phyloP scores from a whole-genome alignment of 2,113 vertebrate genomes.

The Myiozetetes cayanensis region DNA sequence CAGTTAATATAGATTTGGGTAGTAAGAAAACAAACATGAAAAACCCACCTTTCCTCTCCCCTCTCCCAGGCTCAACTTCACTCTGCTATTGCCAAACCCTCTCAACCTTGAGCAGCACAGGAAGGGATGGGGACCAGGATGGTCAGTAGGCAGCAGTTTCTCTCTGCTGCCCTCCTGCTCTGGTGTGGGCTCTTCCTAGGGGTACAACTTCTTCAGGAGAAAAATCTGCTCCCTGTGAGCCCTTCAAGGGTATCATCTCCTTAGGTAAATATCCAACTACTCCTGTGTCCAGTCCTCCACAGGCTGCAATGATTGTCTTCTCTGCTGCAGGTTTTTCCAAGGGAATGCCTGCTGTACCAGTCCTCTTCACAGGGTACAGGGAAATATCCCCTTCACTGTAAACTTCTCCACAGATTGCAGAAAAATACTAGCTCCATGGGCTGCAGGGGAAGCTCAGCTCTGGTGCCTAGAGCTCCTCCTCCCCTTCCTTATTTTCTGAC shows the following conservation, averaged over 20 bases:
- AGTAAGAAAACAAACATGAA: neutral
- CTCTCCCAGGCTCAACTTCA: neutral
- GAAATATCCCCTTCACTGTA: neutral
- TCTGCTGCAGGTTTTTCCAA: neutral
- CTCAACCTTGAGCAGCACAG: accelerated
- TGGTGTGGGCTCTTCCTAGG: accelerated
- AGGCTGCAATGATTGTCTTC: neutral
- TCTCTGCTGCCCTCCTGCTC: neutral
- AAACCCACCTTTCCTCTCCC: neutral
- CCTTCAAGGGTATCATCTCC: accelerated
- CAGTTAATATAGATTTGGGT: neutral
- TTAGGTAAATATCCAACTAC: neutral
- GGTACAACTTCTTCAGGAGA: neutral
- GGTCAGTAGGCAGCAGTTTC: neutral
- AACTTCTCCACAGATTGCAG: neutral
- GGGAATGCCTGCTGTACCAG: neutral
- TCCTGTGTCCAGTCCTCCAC: neutral
- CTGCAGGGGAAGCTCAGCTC: neutral
- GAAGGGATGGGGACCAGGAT: neutral
- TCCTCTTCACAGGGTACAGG: neutral
- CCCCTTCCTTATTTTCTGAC: neutral
- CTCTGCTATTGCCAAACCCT: neutral
- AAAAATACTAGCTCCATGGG: neutral
- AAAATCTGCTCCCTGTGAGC: neutral
- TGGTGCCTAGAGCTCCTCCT: neutral